Percentiles rank a stretch among this genome's conserved stretches.
These are phyloP conservation scores for Tinamus guttatus DNA, from an alignment of 2,113 vertebrate genomes.

Conservation along the genomic window DNA sequence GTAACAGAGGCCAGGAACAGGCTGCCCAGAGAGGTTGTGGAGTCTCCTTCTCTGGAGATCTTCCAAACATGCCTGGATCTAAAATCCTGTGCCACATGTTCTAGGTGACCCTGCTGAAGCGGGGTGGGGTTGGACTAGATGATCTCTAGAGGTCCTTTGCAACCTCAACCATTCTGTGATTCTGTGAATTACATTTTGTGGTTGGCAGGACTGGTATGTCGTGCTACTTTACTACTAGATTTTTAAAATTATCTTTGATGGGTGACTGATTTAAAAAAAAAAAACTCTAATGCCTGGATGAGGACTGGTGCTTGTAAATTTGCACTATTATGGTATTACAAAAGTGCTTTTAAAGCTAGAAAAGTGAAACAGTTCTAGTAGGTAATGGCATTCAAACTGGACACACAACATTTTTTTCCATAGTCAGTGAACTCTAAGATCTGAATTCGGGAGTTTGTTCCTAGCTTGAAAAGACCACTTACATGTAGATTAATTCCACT, in stretches of 20 bases:
- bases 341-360: neutral
- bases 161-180: too few relatives aligned
- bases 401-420: neutral
- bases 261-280: neutral
- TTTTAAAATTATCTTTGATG: neutral
- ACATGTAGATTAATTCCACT: neutral
- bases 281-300: neutral
- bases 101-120: too few relatives aligned
- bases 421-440: neutral
- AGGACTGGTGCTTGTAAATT: neutral
- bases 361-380: neutral
- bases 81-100: too few relatives aligned
- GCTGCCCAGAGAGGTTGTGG: too few relatives aligned
- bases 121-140: too few relatives aligned
- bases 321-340: neutral
- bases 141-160: too few relatives aligned
- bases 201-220: neutral
- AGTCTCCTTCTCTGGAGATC: too few relatives aligned
- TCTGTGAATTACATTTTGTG: too few relatives aligned
- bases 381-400: neutral
- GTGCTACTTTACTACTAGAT: rapidly evolving
- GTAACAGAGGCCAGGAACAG: too few relatives aligned
- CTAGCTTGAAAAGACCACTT: neutral
- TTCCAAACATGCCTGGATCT: too few relatives aligned
- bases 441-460: neutral